These are phyloP conservation scores for Cervus canadensis DNA, from an alignment of 2,113 vertebrate genomes.

Conservation along the genomic window DNA sequence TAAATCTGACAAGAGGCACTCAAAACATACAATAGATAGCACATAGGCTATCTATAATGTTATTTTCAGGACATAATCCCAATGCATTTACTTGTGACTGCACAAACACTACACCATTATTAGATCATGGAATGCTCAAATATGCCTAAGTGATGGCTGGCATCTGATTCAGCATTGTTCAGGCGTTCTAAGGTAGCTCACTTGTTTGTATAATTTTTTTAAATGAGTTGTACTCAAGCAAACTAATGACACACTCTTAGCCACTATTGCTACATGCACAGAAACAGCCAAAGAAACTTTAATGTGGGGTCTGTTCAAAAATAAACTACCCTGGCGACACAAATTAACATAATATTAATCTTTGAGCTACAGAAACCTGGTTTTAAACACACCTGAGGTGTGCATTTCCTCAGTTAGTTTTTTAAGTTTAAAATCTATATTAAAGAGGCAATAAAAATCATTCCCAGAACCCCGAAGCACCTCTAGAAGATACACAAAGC, in stretches of 20 bases:
- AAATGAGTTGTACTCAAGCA: neutral
- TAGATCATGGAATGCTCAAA: neutral
- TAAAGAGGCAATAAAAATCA: slow-evolving; percentile 23
- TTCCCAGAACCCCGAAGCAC: neutral
- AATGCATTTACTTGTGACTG: neutral
- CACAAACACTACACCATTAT: neutral
- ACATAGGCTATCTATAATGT: neutral
- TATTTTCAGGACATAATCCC: neutral
- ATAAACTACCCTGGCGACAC: neutral
- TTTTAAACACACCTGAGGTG: neutral
- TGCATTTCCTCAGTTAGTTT: neutral
- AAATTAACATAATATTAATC: neutral
- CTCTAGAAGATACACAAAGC: neutral
- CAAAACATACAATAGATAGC: neutral
- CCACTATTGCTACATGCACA: neutral
- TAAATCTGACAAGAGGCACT: neutral
- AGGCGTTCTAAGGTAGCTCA: neutral
- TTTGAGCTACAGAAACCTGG: neutral
- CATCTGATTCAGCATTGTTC: neutral
- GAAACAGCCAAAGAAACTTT: slow-evolving; percentile 18
- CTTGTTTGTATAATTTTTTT: neutral
- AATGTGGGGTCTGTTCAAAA: neutral
- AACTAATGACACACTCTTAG: neutral
- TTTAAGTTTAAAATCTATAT: slow-evolving; percentile 5
- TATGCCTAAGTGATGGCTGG: neutral